Base-by-base conservation (phyloP, 2,888 invertebrate genomes). In the Eustalomyia histrio region DNA sequence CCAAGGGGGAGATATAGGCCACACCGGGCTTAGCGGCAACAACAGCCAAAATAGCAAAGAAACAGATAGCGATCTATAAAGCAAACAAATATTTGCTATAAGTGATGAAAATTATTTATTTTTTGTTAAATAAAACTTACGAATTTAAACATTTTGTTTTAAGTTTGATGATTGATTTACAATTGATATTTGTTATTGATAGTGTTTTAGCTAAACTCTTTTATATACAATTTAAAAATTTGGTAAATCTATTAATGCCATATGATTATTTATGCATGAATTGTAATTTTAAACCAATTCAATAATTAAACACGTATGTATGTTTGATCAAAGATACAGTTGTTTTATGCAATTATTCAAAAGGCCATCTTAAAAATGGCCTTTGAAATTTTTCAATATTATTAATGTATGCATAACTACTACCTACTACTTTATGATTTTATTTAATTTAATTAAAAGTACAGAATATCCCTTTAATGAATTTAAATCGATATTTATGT, bases 41-140 rank as follows among this genome's bases (percentile, higher is more conserved):
- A 76, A 88, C 83, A 72, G 87, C 88, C 83, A 88, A 50, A 47
- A 87, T 81, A 82, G 89, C 89, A 76, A 87, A 86, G 84, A 88
- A 86, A 85, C 87, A 87, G 65, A 86, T 83, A 53, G 87, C 86
- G 82, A 84, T 81, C 88, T 88, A 53, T 1, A 69, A 47, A 17
- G 17, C 7, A 29, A 29, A 10, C 1, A 17, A 24, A 47, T 29
- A 10, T 16, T 12, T 10, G 12, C 12, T 39, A 12, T 12, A 12
- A 7, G 29, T 29, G 1, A 6, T 29, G 7, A 29, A 39, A 1
- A 12, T 12, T 39, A 39, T 39, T 39, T 35, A 21, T 4, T 21
- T 4, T 21, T 8, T 39, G 2, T 39, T 39, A 12, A 12, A 47
- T 35, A 35, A 50, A 21, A 87, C 87, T 87, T 86, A 88, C 87